These are phyloP conservation scores for Melanostigma gelatinosum DNA, from an alignment of 2,113 vertebrate species.

Conservation along the genomic window DNA sequence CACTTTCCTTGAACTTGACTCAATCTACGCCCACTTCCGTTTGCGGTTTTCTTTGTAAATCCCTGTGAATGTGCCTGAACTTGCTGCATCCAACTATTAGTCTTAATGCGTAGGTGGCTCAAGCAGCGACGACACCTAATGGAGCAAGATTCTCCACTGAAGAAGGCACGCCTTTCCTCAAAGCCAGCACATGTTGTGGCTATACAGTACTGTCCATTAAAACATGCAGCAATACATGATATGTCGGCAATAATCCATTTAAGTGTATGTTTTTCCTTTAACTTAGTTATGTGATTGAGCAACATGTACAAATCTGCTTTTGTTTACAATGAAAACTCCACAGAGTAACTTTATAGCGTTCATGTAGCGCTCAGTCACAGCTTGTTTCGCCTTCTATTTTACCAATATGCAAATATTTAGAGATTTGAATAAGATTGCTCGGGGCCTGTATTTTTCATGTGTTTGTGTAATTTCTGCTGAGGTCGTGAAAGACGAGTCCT, in stretches of 20 bases:
- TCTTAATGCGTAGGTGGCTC: conserved; percentile 53
- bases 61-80: conserved; percentile 40
- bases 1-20: conserved; percentile 40
- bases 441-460: background rate
- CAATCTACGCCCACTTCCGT: conserved; percentile 44
- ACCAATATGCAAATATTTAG: background rate
- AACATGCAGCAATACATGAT: background rate
- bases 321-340: background rate
- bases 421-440: background rate
- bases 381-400: conserved; percentile 1
- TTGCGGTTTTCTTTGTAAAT: conserved; percentile 51
- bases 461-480: background rate
- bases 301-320: conserved; percentile 2
- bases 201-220: background rate
- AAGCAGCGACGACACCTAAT: conserved; percentile 27
- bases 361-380: background rate
- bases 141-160: conserved; percentile 30
- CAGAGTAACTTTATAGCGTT: background rate
- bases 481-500: background rate
- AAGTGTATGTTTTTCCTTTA: background rate
- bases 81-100: conserved; percentile 43
- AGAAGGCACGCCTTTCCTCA: conserved; percentile 22
- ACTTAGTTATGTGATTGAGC: background rate
- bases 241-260: background rate
- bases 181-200: conserved; percentile 17